phyloP scores from a whole-genome alignment of 35 echinoderm and acorn worm species.

The Ptychodera flava region DNA sequence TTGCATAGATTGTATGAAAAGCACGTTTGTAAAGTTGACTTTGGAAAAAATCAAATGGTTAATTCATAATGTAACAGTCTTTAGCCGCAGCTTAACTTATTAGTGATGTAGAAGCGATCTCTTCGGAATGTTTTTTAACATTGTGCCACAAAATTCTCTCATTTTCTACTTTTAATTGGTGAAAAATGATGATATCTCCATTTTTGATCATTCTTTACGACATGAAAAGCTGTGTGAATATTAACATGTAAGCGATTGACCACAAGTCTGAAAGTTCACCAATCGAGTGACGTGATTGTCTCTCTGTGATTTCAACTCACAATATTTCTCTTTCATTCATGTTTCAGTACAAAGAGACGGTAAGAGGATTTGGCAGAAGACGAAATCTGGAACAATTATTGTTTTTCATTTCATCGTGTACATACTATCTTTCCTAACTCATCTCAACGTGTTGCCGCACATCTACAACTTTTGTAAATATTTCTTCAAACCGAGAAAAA shows the following conservation, averaged over 20 bases:
- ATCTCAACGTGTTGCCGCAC: background rate
- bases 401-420: background rate
- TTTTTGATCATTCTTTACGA: background rate
- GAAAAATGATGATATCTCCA: background rate
- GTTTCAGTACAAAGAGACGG: background rate
- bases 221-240: background rate
- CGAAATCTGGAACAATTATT: background rate
- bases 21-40: no score
- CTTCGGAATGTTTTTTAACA: background rate
- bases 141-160: background rate
- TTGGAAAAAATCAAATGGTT: no score
- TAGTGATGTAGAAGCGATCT: background rate
- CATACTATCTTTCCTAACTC: background rate
- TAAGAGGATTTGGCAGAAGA: background rate
- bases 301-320: background rate
- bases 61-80: no score
- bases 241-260: background rate
- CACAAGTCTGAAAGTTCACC: background rate
- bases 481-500: constrained; percentile 5
- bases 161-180: background rate
- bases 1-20: no score
- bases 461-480: background rate
- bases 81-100: background rate
- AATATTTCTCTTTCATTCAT: background rate
- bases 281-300: background rate